Base-by-base conservation (phyloP, 1,140 invertebrate species). In the Drosophila chauvacae region DNA sequence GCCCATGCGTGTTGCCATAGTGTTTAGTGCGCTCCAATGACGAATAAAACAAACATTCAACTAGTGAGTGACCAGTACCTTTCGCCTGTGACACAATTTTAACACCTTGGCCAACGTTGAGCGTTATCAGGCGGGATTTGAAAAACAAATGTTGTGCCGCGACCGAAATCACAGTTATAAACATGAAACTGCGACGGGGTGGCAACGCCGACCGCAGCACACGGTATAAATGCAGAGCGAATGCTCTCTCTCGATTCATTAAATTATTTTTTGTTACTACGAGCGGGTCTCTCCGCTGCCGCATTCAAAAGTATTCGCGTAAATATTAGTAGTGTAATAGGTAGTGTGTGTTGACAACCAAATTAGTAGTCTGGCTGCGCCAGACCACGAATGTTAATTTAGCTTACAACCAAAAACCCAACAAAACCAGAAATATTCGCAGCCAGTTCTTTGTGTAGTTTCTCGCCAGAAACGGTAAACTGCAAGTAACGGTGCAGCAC, bases 381-480 rank as follows among this genome's bases (percentile, higher is more conserved):
- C 51, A 39, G 58, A 35, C 14, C 45, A 48, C 53, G 53, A 45
- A 23, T 28, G 57, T 63, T 72, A 56, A 74, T 74, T 63, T 56
- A 7, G 26, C 53, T 44, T 50, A 72, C 16, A 18, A 37, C 16
- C 18, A 7, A n/a, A 48, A 35, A 41, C 23, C 11, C 41, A 30
- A 33, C 33, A 23, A 47, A 23, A 26, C 9, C 35, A 42, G 26
- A 47, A 61, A 33, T 37, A 30, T 26, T 18, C 45, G 51, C 30
- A 14, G 13, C 33, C 35, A 68, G 47, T 30, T 59, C 53, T 41
- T 76, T 57, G 60, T 76, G 53, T 47, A 42, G 14, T 39, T 56
- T 39, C 20, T 39, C 18, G 55, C 59, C 64, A 81, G 62, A 61
- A 87, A 87, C 82, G 69, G 83, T 76, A 76, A 82, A 71, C 41